Conservation (phyloP, 1,140 invertebrate genomes). For the Lepeophtheirus salmonis region DNA sequence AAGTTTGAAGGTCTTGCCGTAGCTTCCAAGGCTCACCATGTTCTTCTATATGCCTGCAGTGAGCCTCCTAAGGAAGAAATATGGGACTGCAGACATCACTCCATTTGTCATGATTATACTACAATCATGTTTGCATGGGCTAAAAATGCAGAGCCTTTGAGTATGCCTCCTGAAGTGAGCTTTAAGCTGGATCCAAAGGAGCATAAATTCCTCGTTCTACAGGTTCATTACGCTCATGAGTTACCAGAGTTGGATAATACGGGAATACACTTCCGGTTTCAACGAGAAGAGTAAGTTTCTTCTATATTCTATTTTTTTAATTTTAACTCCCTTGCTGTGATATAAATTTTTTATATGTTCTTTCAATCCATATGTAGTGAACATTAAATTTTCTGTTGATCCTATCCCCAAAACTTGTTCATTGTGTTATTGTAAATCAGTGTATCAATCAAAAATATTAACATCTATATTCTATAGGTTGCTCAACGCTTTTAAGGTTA, state of each 20-base stretch:
- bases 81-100: slow-evolving; percentile 27
- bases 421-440: too few relatives aligned
- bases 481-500: too few relatives aligned
- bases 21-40: slow-evolving; percentile 35
- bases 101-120: slow-evolving; percentile 24
- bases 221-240: slow-evolving; percentile 30
- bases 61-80: slow-evolving; percentile 24
- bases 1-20: slow-evolving; percentile 24
- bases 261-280: slow-evolving; percentile 25
- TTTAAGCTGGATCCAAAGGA: slow-evolving; percentile 33
- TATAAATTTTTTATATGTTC: too few relatives aligned
- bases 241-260: slow-evolving; percentile 24
- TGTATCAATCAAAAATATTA: too few relatives aligned
- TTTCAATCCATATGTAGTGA: too few relatives aligned
- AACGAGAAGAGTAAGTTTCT: slow-evolving; percentile 23
- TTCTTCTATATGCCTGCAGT: slow-evolving; percentile 40
- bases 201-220: slow-evolving; percentile 36
- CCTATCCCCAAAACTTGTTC: too few relatives aligned
- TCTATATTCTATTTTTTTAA: too few relatives aligned
- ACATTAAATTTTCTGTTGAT: too few relatives aligned
- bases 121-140: slow-evolving; percentile 44
- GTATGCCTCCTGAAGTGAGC: slow-evolving; percentile 35
- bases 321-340: too few relatives aligned
- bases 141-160: slow-evolving; percentile 38
- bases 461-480: too few relatives aligned